Evolutionary conservation across 53 echinoderm and acorn worm genomes (phyloP).

Genomic region (Crossaster papposus): DNA sequence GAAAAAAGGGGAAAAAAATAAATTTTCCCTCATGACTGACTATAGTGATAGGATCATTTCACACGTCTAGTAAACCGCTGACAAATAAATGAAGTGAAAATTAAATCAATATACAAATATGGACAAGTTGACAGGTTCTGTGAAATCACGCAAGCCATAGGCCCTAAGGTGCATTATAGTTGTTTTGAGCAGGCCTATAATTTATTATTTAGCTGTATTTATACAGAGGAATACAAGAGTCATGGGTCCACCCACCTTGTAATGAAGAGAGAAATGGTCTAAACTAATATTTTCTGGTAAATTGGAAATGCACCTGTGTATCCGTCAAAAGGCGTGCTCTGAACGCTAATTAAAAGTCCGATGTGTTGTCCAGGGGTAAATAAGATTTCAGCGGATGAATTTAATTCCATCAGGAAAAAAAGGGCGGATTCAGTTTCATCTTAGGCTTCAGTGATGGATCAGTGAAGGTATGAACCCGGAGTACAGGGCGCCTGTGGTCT

Average conservation of each 20-base stretch:
- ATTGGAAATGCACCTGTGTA: constrained; percentile 25
- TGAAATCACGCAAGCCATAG: neutral
- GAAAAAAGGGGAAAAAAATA: no score
- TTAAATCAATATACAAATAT: constrained; percentile 51
- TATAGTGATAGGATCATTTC: constrained; percentile 27
- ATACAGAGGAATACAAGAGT: no score
- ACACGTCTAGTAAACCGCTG: constrained; percentile 35
- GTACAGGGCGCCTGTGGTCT: neutral
- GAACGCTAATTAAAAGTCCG: neutral
- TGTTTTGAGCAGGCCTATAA: neutral
- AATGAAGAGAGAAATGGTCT: neutral
- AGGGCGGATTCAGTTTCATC: neutral
- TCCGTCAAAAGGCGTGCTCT: constrained; percentile 2
- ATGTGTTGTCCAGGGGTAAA: neutral
- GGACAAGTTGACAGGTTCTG: constrained; percentile 18
- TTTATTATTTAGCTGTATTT: no score
- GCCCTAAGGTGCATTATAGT: neutral
- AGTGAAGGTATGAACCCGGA: neutral
- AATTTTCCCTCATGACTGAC: neutral
- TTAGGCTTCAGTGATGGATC: neutral
- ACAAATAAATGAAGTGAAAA: constrained; percentile 53
- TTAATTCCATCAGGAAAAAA: neutral
- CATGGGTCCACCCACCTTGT: neutral
- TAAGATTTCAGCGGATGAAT: neutral
- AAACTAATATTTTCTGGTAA: neutral